Base-by-base conservation (phyloP, 53 echinoderm and acorn worm species). In the Mesocentrotus franciscanus region DNA sequence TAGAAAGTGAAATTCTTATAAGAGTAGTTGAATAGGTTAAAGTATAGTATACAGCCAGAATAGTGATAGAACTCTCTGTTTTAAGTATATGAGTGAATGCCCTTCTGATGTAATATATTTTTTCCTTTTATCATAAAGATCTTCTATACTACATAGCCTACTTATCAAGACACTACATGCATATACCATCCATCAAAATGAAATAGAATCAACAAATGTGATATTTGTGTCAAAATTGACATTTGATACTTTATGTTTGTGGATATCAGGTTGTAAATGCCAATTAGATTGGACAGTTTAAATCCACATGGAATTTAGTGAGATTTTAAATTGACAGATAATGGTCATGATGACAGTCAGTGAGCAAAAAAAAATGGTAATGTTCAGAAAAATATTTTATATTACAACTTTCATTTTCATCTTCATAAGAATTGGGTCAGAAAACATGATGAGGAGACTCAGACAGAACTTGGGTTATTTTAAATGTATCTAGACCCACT, bases 281-380 rank as follows among this genome's bases (percentile, higher is more conserved):
- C 90, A 13, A 90, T 60, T 30, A 90, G 90, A 12, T 90, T 26
- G 26, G 90, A 90, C 90, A 90, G 58, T 59, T 11, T 90, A 90
- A 90, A 90, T 90, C 90, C 90, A 58, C 90, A 90, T 81, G 81
- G 81, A 81, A 81, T 81, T 81, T 81, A 9, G 20, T 9, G 81
- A 81, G 81, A 81, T 81, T 42, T 81, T 42, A 81, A 39, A 42
- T 14, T 81, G 81, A 81, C 81, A 36, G 36, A 20, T 81, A 39
- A 42, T 81, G 42, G 9, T 81, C 36, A 20, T 81, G 81, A 42
- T 81, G 81, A 42, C 39, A 81, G 42, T 16, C 22, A 76, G 17
- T 64, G 64, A 64, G 64, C 64, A 81, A 22, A 81, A 29, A 27
- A 36, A 9, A 17, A 36, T 81, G 20, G 15, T 64, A 42, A 36